phyloP scores from a whole-genome alignment of 2,797 vertebrate species.

The Gephyroberyx darwinii region DNA sequence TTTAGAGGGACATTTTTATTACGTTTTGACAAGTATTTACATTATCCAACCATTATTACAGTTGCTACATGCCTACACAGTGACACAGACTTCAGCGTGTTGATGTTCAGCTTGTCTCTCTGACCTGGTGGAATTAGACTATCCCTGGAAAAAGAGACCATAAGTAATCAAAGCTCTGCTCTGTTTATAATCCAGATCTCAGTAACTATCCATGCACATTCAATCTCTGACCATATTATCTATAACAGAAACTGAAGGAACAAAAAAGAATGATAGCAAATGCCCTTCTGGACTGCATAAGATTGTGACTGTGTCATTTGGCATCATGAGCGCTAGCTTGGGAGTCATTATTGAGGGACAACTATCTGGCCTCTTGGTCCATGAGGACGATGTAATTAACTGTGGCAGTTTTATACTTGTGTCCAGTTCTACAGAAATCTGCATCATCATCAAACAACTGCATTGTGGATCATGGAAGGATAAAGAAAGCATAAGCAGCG shows the following conservation, averaged over 20 bases:
- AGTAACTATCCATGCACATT: conserved; percentile 23
- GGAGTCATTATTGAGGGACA: conserved; percentile 65
- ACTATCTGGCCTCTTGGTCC: conserved; percentile 61
- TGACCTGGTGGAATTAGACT: conserved; percentile 32
- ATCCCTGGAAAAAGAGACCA: conserved; percentile 31
- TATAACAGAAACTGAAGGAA: conserved; percentile 57
- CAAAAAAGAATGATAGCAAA: conserved; percentile 13
- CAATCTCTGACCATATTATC: conserved; percentile 69
- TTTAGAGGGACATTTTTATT: too few relatives aligned
- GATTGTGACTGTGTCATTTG: conserved; percentile 65
- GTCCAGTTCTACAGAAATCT: conserved; percentile 28
- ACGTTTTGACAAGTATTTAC: too few relatives aligned
- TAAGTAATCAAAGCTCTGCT: conserved; percentile 29
- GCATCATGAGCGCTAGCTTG: conserved; percentile 49
- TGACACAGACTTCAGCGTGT: conserved; percentile 6
- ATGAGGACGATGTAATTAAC: conserved; percentile 62
- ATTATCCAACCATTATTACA: too few relatives aligned
- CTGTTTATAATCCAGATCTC: conserved; percentile 31
- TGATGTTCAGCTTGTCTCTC: conserved; percentile 22
- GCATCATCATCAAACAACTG: conserved; percentile 18
- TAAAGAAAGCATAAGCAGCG: conserved; percentile 2
- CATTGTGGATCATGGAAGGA: conserved; percentile 28
- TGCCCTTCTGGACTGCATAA: conserved; percentile 53
- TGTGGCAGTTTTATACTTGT: conserved; percentile 33
- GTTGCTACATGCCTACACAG: conserved; percentile 1